Evolutionary conservation across 2,888 invertebrate species (phyloP).

Genomic region (Pantelozetes paolii): DNA sequence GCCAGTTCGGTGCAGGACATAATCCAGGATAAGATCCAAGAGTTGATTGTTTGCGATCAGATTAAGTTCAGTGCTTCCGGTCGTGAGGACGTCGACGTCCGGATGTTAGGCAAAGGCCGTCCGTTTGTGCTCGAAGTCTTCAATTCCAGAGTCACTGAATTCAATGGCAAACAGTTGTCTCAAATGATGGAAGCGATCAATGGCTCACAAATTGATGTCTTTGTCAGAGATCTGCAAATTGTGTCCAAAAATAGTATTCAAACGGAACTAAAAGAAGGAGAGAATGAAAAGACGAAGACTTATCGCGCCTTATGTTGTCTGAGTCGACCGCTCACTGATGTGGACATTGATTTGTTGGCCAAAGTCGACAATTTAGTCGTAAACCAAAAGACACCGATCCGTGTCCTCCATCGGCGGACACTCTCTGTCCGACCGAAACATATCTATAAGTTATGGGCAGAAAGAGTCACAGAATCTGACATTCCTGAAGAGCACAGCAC

Average conservation of each 20-base stretch:
- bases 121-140: slow-evolving; percentile 69
- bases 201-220: slow-evolving; percentile 25
- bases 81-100: slow-evolving; percentile 93
- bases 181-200: slow-evolving; percentile 47
- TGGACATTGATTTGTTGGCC: slow-evolving; percentile 57
- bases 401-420: slow-evolving; percentile 69
- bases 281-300: slow-evolving; percentile 78
- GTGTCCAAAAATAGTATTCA: slow-evolving; percentile 58
- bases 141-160: slow-evolving; percentile 61
- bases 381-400: slow-evolving; percentile 77
- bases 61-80: slow-evolving; percentile 86
- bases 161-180: slow-evolving; percentile 58
- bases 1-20: slow-evolving; percentile 87
- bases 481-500: neutral
- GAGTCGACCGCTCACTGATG: slow-evolving; percentile 53
- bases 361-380: slow-evolving; percentile 60
- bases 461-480: slow-evolving; percentile 7
- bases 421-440: slow-evolving; percentile 26
- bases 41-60: slow-evolving; percentile 60
- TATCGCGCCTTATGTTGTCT: slow-evolving; percentile 73
- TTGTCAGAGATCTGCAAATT: slow-evolving; percentile 63
- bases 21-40: slow-evolving; percentile 65
- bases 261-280: slow-evolving; percentile 68
- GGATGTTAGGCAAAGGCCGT: slow-evolving; percentile 66
- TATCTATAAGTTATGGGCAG: slow-evolving; percentile 39